A percentile compares a stretch with the other conserved stretches of the same genome.
These are phyloP conservation scores for Procavia capensis DNA, from an alignment of 2,113 vertebrate species.

Conservation along the genomic window DNA sequence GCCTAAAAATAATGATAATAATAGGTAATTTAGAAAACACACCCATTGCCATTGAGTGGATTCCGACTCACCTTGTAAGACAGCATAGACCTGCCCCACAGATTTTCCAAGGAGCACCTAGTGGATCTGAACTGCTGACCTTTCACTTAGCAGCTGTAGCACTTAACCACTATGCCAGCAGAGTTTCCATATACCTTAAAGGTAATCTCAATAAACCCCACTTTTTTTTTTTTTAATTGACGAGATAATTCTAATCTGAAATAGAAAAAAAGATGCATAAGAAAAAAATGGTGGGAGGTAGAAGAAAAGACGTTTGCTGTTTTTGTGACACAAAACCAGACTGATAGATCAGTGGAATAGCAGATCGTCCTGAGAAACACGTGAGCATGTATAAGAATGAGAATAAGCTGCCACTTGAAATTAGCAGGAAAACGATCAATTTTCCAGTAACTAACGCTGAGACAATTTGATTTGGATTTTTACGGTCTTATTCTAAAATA, in stretches of 20 bases:
- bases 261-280: background rate
- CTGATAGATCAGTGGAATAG: background rate
- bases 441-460: background rate
- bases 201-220: background rate
- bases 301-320: background rate
- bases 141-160: no score
- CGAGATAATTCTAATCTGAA: background rate
- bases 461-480: conserved; percentile 7
- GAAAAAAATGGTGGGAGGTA: background rate
- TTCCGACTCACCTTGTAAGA: no score
- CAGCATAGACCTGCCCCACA: no score
- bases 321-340: background rate
- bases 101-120: no score
- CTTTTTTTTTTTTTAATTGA: background rate
- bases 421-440: background rate
- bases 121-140: no score
- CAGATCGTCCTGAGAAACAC: background rate
- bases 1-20: background rate
- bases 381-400: background rate
- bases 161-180: no score
- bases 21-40: no score
- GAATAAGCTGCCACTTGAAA: background rate
- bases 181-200: background rate
- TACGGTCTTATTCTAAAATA: conserved; percentile 28
- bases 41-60: no score